Evolutionary conservation across 2,113 vertebrate genomes (phyloP), one percentile per base, ranked within the genome.

Genomic region (Antigone vipio): DNA sequence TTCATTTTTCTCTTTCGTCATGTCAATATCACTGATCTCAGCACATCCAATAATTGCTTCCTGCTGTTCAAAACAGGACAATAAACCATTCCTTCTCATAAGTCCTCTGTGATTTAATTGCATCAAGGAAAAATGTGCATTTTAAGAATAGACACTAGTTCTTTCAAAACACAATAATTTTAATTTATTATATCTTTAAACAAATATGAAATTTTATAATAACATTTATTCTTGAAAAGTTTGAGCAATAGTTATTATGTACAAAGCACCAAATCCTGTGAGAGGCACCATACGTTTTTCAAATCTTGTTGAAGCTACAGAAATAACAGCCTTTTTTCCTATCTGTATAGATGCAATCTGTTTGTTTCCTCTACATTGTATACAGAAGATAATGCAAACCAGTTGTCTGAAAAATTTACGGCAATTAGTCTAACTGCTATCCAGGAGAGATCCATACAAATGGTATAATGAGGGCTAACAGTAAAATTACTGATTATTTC

Each of bases 351-450:
- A 89, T 75, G 44, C 30, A 82, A 90, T 87, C 67, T 88, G 44
- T 92, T 93, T 94, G 93, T 44, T 86, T 89, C 40, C 47, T 68
- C 60, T 69, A 49, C 38, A 60, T 72, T 86, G 75, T 85, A 71
- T 72, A 93, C 44, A 86, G 59, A 91, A 74, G 35, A 88, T 53
- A 91, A 91, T 78, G 29, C 52, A 90, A 90, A 59, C 23, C 30
- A 26, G 52, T 74, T 91, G 30, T 76, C 60, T 84, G 69, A 91
- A 95, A 94, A 93, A 89, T 49, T 44, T 84, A 26, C 35, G 35
- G 62, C 90, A 93, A 89, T 94, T 93, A 94, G 82, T 56, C 52
- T 84, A 89, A 79, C 79, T 86, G 60, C 26, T 91, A 12, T 63
- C 21, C 67, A 38, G 45, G 32, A 74, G 52, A 94, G 44, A 80